Conservation (phyloP, 2,797 vertebrate genomes). For the Lophotriccus pileatus region DNA sequence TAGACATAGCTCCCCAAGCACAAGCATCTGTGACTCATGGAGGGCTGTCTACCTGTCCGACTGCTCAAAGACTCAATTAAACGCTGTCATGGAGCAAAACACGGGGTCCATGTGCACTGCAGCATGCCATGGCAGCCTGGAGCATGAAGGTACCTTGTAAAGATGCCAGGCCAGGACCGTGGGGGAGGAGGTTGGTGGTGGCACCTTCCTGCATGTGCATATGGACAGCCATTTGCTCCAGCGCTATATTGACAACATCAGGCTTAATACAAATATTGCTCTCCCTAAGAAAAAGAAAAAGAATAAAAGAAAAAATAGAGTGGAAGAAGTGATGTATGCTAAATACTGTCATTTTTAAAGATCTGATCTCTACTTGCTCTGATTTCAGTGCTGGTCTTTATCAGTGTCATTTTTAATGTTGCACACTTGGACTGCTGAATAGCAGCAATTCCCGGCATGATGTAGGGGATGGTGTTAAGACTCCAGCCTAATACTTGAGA, state of each 20-base stretch:
- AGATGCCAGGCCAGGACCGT: background rate
- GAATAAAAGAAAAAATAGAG: background rate
- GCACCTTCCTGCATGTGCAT: fast-evolving
- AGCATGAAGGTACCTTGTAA: background rate
- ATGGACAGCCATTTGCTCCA: background rate
- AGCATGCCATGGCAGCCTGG: background rate
- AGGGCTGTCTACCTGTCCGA: background rate
- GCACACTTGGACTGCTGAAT: background rate
- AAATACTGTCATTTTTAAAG: background rate
- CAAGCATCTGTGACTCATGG: background rate
- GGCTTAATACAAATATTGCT: background rate
- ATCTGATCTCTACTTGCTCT: background rate
- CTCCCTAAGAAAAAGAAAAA: background rate
- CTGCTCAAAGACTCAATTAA: slow-evolving; percentile 3
- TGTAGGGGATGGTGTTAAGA: background rate
- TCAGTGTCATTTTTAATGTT: background rate
- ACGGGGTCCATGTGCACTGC: background rate
- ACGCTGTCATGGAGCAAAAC: background rate
- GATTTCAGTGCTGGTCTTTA: background rate
- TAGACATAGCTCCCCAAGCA: background rate
- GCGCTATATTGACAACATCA: background rate
- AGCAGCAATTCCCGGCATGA: background rate
- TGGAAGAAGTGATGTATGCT: background rate
- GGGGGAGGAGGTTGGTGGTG: no score
- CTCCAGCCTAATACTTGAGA: slow-evolving; percentile 16